A percentile compares a stretch with the other conserved stretches of the same genome.
Evolutionary conservation across 2,797 vertebrate genomes (phyloP).

Genomic region (Choloepus didactylus): DNA sequence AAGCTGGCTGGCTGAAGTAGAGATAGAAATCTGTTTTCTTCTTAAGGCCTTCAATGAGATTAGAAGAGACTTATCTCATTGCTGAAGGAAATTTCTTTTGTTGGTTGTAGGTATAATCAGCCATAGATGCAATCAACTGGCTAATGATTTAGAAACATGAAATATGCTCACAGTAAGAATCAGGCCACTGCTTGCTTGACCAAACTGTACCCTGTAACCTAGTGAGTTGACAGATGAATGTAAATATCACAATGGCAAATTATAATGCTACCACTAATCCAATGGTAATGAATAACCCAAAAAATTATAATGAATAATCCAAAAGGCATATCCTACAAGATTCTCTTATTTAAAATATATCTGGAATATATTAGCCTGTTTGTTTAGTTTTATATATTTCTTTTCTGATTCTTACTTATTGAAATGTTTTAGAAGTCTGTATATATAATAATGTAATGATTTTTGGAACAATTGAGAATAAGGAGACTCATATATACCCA

Average conservation of each 20-base stretch:
- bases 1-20: too few relatives aligned
- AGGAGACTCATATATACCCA: background rate
- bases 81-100: too few relatives aligned
- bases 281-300: background rate
- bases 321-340: background rate
- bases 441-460: background rate
- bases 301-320: background rate
- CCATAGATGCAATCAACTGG: too few relatives aligned
- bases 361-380: background rate
- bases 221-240: too few relatives aligned
- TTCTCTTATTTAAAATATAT: slow-evolving; percentile 21
- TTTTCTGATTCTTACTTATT: background rate
- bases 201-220: too few relatives aligned
- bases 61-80: too few relatives aligned
- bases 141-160: too few relatives aligned
- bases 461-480: background rate
- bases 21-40: too few relatives aligned
- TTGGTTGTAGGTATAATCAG: too few relatives aligned
- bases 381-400: background rate
- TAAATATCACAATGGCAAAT: background rate
- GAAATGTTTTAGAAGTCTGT: background rate
- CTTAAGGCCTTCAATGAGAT: too few relatives aligned
- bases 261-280: background rate
- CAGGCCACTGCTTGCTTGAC: too few relatives aligned
- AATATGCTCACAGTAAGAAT: too few relatives aligned